Conservation (phyloP, 2,113 vertebrate species). For the Phalacrocorax brasilianus region DNA sequence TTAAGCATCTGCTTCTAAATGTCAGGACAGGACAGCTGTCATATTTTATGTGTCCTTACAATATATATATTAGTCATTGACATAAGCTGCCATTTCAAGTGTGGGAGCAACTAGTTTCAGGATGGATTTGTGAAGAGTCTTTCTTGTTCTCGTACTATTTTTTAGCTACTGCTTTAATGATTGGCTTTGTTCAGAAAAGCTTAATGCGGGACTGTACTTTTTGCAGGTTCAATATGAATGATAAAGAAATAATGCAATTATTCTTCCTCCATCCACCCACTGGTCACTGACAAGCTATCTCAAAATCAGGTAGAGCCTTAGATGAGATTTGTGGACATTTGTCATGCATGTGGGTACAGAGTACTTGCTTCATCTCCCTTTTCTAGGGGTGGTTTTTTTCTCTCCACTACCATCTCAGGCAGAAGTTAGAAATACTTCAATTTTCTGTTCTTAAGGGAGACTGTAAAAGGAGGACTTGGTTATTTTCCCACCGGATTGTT, state of each 20-base stretch:
- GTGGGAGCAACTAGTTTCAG: background rate
- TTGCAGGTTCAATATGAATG: background rate
- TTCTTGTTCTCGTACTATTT: background rate
- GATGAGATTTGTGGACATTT: background rate
- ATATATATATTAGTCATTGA: slow-evolving; percentile 9
- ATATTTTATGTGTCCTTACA: background rate
- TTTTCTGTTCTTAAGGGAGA: background rate
- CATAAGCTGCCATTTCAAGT: background rate
- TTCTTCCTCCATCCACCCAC: background rate
- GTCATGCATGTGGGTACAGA: background rate
- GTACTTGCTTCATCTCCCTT: background rate
- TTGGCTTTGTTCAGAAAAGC: background rate
- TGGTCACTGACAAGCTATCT: background rate
- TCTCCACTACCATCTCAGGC: background rate
- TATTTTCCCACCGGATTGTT: background rate
- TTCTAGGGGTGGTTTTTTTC: background rate
- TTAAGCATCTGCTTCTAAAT: slow-evolving; percentile 23
- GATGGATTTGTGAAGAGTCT: background rate
- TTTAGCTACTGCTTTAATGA: background rate
- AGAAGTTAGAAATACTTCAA: background rate
- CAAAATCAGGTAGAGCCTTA: background rate
- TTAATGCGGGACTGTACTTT: background rate
- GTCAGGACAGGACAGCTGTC: background rate
- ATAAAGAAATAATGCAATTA: background rate
- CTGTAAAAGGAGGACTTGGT: background rate